Base-by-base conservation (phyloP, 1,140 invertebrate genomes). In the Pseudomyrmex concolor region DNA sequence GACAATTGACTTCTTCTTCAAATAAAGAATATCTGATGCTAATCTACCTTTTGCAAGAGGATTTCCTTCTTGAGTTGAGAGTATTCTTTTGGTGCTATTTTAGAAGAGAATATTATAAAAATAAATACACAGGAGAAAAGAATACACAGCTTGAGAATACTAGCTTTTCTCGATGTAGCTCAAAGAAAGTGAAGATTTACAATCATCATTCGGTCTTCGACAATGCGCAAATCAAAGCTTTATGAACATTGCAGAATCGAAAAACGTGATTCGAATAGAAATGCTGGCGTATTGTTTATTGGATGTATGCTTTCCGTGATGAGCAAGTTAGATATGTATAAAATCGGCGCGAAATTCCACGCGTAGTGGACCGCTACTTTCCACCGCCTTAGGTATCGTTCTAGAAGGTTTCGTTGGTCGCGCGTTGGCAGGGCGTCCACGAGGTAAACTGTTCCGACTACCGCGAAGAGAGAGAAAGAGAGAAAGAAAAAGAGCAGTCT, bases 391-490 rank as follows among this genome's bases (percentile, higher is more conserved):
- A 7, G 43, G 64, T 68, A 12, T 54, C 59, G 59, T 63, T 34
- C 72, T 63, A 74, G 60, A 19, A 57, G 64, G 48, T 80, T 25
- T 80, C 48, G 66, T 50, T 70, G 76, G 7, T 19, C 54, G 45
- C 54, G 77, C 73, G 48, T 17, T 25, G 25, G 15, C 66, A 48
- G 19, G 59, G 13, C 57, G 48, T 74, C 70, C 60, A 72, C 57
- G 48, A 71, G 81, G 71, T 45, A 78, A 86, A 80, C 82, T 59
- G 50, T 66, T 86, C 63, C 50, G 72, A 80, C 59, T 48, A 19
- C 25, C 43, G 66, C 25, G 50, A 2, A 59, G 66, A 34, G 34
- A 34, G 34, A 34, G 34, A 34, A 7, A 34, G 34, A 34, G 5
- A 34, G 34, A 34, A 7, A 34, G 34, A 34, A 7, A 34, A 34